phyloP scores from a whole-genome alignment of 2,888 invertebrate genomes.

The Napeogenes sylphis region DNA sequence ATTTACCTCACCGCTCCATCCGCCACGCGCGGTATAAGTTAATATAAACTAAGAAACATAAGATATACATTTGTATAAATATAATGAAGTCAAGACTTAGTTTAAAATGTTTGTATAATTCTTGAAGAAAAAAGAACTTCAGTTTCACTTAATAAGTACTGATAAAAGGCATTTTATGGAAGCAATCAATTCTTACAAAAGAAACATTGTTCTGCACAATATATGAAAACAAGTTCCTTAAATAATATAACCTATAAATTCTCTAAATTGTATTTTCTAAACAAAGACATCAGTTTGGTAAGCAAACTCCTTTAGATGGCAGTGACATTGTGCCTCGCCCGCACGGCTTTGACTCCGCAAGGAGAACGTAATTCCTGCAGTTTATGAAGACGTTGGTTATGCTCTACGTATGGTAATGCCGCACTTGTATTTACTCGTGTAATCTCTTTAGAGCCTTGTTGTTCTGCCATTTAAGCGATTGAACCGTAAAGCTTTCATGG shows the following conservation, averaged over 20 bases:
- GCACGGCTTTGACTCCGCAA: not conserved
- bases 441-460: constrained; percentile 18
- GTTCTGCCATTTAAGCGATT: constrained; percentile 20
- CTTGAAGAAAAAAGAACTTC: too few species aligned
- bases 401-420: constrained; percentile 18
- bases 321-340: not conserved
- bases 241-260: not conserved
- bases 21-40: constrained; percentile 17
- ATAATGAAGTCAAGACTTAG: too few species aligned
- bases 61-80: too few species aligned
- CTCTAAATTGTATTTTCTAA: not conserved
- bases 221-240: too few species aligned
- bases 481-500: constrained; percentile 10
- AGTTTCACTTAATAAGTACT: too few species aligned
- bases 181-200: too few species aligned
- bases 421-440: constrained; percentile 16
- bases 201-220: too few species aligned
- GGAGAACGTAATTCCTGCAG: constrained; percentile 26
- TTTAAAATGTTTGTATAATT: too few species aligned
- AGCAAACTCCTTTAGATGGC: not conserved
- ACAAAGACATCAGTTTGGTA: not conserved
- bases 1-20: constrained; percentile 32
- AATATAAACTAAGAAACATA: constrained; percentile 9
- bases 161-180: too few species aligned
- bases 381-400: constrained; percentile 25